Evolutionary conservation across 2,888 invertebrate genomes (phyloP).

Genomic region (Lepidonotus clava): DNA sequence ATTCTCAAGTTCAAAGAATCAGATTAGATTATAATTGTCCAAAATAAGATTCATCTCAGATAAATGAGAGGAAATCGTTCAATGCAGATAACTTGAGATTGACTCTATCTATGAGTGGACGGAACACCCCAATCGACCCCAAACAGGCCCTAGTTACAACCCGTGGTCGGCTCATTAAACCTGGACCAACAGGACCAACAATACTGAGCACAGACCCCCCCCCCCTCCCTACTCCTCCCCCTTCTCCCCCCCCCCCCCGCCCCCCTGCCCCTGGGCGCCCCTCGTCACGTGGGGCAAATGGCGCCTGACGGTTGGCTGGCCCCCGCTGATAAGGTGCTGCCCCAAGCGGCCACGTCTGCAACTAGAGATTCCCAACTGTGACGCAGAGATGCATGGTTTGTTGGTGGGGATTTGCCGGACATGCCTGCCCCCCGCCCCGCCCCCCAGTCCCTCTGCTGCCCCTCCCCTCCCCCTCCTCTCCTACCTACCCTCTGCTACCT

Average conservation of each 20-base stretch:
- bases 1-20: no score
- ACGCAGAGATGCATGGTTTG: neutral
- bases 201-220: neutral
- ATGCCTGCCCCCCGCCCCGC: neutral
- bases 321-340: neutral
- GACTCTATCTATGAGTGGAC: no score
- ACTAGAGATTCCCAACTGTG: constrained; percentile 14
- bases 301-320: neutral
- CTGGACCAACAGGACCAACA: no score
- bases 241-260: neutral
- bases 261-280: neutral
- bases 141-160: no score
- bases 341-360: neutral
- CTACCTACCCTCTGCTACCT: neutral
- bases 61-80: no score
- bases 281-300: constrained; percentile 5
- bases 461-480: neutral
- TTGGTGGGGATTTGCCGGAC: neutral
- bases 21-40: no score
- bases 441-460: neutral
- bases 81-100: no score
- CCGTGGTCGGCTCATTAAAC: no score
- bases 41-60: no score
- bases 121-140: no score
- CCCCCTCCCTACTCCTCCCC: neutral